Evolutionary conservation across 2,888 invertebrate species (phyloP).

Genomic region (Agrochola macilenta): DNA sequence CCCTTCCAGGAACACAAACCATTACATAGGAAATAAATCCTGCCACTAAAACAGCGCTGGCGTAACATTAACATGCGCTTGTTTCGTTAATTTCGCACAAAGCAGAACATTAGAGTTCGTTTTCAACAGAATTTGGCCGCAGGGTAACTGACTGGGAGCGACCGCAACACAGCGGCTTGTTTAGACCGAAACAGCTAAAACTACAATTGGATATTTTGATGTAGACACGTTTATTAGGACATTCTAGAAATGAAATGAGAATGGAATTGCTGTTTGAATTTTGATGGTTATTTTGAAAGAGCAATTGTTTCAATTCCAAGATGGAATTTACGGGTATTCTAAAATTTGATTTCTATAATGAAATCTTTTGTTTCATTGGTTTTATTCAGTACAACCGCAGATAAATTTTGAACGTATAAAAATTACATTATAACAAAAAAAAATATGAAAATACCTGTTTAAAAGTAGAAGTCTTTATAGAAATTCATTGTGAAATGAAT

Average conservation of each 20-base stretch:
- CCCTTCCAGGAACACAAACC: slow-evolving; percentile 34
- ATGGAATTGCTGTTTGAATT: slow-evolving; percentile 19
- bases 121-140: slow-evolving; percentile 77
- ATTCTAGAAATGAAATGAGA: slow-evolving; percentile 40
- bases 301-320: background rate
- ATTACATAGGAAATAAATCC: slow-evolving; percentile 65
- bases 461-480: background rate
- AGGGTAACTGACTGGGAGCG: slow-evolving; percentile 80
- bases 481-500: background rate
- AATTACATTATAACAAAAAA: too few species aligned
- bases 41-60: slow-evolving; percentile 59
- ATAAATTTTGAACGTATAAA: too few species aligned
- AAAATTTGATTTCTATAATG: background rate
- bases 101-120: slow-evolving; percentile 79
- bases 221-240: slow-evolving; percentile 62
- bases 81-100: slow-evolving; percentile 80
- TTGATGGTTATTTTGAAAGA: slow-evolving; percentile 2
- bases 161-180: slow-evolving; percentile 78
- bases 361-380: background rate
- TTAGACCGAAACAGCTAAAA: slow-evolving; percentile 71
- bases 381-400: background rate
- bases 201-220: slow-evolving; percentile 78
- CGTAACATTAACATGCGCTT: slow-evolving; percentile 72
- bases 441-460: background rate
- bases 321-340: background rate